phyloP scores from a whole-genome alignment of 2,888 invertebrate species.

The Prenolepis imparis region DNA sequence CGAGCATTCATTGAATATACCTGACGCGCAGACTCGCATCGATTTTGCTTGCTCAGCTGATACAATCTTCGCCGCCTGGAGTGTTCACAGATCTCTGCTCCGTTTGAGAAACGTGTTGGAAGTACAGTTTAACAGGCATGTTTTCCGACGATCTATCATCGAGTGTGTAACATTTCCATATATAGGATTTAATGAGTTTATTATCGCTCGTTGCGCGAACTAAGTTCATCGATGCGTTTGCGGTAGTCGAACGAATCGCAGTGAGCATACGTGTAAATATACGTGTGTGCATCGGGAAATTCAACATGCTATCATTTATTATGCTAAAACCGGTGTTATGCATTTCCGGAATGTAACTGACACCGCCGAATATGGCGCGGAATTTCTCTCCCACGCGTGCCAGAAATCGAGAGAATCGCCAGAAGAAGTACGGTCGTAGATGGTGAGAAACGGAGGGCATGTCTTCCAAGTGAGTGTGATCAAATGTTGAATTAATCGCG shows the following conservation, averaged over 20 bases:
- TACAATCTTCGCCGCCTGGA: constrained; percentile 2
- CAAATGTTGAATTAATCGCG: neutral
- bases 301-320: neutral
- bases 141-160: neutral
- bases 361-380: constrained; percentile 43
- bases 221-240: neutral
- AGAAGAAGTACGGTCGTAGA: constrained; percentile 54
- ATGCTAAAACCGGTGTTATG: neutral
- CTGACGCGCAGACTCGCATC: constrained; percentile 75
- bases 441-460: constrained; percentile 62
- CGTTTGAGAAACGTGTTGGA: too few species aligned
- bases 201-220: neutral
- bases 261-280: neutral
- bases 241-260: neutral
- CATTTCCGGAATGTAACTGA: neutral
- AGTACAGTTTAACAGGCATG: neutral
- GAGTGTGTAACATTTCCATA: neutral
- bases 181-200: neutral
- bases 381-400: constrained; percentile 20
- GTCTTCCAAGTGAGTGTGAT: constrained; percentile 61
- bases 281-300: neutral
- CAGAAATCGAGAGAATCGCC: neutral
- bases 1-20: neutral
- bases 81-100: neutral
- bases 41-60: constrained; percentile 73